Base-by-base conservation (phyloP, 2,888 invertebrate genomes). In the Mycogona germanica region DNA sequence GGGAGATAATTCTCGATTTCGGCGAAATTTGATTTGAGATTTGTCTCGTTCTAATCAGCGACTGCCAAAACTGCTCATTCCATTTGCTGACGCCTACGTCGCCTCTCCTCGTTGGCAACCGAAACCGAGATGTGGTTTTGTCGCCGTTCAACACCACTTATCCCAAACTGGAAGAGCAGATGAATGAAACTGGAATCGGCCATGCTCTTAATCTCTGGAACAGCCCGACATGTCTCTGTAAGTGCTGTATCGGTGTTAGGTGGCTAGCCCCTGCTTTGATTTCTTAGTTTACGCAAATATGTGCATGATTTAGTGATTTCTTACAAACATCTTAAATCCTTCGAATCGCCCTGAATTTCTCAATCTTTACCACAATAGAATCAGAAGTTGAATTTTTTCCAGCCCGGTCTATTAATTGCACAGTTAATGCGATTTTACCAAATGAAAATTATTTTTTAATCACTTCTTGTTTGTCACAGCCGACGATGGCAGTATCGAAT, bases 81-180 rank as follows among this genome's bases (percentile, higher is more conserved):
- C 66, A 71, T 59, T 61, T 70, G 9, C 57, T 70, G 54, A 70
- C 71, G 2, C 70, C 72, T 2, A 67, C 65, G 52, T 65, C 67
- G 7, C 72, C 72, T 1, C 59, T 71, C 26, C 55, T 72, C 14
- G 64, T 69, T 37, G 66, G 68, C 32, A 66, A 67, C 29, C 45
- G 45, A 12, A 70, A 69, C 59, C 66, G 67, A 52, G 60, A 63
- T 17, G 59, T 72, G 14, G 59, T 63, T 25, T 61, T 72, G 54
- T 71, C 69, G 3, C 72, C 72, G 1, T 70, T 68, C 61, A 67
- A 70, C 61, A 69, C 71, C 2, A 65, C 61, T 62, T 72, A 72
- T 59, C 65, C 67, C 1, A 62, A 62, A 49, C 64, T 72, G 38
- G 68, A 69, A 54, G 66, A 68, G 19, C 72, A 72, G 54, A 65